These are phyloP conservation scores for Ctenodactylus gundi DNA, from an alignment of 2,113 vertebrate genomes.

Conservation along the genomic window DNA sequence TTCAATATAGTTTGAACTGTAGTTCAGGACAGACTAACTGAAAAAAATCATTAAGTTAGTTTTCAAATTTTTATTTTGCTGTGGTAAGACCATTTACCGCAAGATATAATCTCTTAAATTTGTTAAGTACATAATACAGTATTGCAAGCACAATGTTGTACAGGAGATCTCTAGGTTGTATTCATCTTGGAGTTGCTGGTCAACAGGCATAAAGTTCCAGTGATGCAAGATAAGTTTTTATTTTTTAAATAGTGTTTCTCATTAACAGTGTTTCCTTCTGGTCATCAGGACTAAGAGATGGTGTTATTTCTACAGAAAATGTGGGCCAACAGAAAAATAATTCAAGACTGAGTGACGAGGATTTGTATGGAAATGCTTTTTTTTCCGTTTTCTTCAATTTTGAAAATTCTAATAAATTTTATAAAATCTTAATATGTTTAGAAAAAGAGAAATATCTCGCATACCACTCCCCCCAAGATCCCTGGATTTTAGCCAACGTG, in stretches of 20 bases:
- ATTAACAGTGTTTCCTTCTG: not conserved
- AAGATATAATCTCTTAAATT: not conserved
- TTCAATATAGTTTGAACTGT: slow-evolving; percentile 15
- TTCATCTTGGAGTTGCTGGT: not conserved
- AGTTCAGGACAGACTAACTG: not conserved
- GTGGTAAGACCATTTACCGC: not conserved
- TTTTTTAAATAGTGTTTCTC: not conserved
- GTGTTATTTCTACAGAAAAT: slow-evolving; percentile 48
- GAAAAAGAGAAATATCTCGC: not conserved
- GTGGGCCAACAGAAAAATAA: not conserved
- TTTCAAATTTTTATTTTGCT: not conserved
- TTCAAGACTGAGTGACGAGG: not conserved
- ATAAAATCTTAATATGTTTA: not conserved
- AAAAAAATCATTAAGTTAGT: slow-evolving; percentile 4
- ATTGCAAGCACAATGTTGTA: not conserved
- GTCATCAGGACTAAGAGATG: slow-evolving; percentile 32
- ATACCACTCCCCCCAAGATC: not conserved
- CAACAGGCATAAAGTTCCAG: not conserved
- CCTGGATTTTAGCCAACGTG: not conserved
- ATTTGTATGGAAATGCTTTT: slow-evolving; percentile 15
- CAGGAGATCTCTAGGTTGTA: not conserved
- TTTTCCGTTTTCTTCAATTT: slow-evolving; percentile 40
- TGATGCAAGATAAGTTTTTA: not conserved
- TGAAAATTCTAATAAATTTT: slow-evolving; percentile 3
- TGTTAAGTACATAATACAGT: not conserved